These are phyloP conservation scores for Passer montanus DNA, from an alignment of 2,113 vertebrate species.

Conservation along the genomic window DNA sequence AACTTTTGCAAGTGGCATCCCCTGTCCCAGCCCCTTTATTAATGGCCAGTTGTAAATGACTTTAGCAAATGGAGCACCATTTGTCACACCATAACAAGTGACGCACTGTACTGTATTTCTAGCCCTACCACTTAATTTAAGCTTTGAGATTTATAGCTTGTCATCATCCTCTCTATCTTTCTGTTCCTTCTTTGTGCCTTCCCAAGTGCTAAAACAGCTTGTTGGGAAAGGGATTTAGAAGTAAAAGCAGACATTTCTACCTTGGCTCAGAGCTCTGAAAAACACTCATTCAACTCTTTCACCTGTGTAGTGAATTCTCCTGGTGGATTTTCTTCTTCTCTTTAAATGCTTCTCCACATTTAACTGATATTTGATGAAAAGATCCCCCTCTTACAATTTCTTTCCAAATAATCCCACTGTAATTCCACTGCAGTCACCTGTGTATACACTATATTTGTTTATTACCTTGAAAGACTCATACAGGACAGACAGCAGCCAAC, in stretches of 20 bases:
- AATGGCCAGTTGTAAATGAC: slow-evolving; percentile 74
- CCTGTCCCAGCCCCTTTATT: slow-evolving; percentile 58
- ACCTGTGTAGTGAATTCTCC: not conserved
- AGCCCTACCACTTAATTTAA: slow-evolving; percentile 70
- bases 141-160: slow-evolving; percentile 72
- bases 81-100: slow-evolving; percentile 75
- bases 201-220: slow-evolving; percentile 67
- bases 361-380: slow-evolving; percentile 40
- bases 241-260: slow-evolving; percentile 55
- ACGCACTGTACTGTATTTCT: slow-evolving; percentile 63
- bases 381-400: slow-evolving; percentile 10
- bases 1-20: slow-evolving; percentile 52
- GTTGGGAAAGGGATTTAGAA: slow-evolving; percentile 31
- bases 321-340: not conserved
- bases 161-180: slow-evolving; percentile 69
- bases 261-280: slow-evolving; percentile 28
- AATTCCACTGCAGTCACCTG: slow-evolving; percentile 17
- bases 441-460: slow-evolving; percentile 2
- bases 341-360: slow-evolving; percentile 39
- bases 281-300: not conserved
- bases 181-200: slow-evolving; percentile 71
- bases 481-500: not conserved
- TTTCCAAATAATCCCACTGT: slow-evolving; percentile 48
- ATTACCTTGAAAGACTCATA: slow-evolving; percentile 29
- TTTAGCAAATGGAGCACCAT: slow-evolving; percentile 74